Base-by-base conservation (phyloP, 2,888 invertebrate genomes). In the Saturnia japonica region DNA sequence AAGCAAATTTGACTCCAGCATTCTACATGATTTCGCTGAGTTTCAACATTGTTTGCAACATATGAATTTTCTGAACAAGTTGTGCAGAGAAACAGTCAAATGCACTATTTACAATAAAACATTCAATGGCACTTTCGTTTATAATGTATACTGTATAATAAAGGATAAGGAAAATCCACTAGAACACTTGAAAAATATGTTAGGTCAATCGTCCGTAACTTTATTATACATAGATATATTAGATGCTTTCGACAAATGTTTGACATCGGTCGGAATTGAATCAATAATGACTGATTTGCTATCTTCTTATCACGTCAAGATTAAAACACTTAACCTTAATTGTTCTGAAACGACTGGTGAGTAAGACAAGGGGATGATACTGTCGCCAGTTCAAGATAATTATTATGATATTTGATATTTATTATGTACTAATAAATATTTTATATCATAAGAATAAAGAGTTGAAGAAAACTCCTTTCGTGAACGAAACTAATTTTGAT, bases 41-140 rank as follows among this genome's bases (percentile, higher is more conserved):
- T 85, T 85, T 34, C 79, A 81, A 70, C 85, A 85, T 74, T 83
- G 85, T 60, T 72, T 85, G 57, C 82, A 85, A 68, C 82, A 83
- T 72, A 78, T 85, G 76, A 85, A 85, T 73, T 81, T 82, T 75
- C 77, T 85, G 42, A 82, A 84, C 67, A 80, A 73, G 68, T 57
- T 85, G n/a, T 82, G 83, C 57, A 81, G 80, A 6, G 74, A 75
- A 51, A 69, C 68, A 12, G 68, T 78, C 0, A 72, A 74, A 19
- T 69, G 76, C 68, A 84, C 85, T 0, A 54, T 74, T 0, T 84
- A 79, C 68, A 73, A 79, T 42, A 72, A 76, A 16, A 74, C 80
- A 0, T 79, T 78, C 40, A 85, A 85, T 64, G 78, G 78, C 0
- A 81, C 81, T 0, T 83, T 85, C 70, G 74, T 84, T 0, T 79